Base-by-base conservation (phyloP, 2,797 vertebrate species). In the Characodon lateralis region DNA sequence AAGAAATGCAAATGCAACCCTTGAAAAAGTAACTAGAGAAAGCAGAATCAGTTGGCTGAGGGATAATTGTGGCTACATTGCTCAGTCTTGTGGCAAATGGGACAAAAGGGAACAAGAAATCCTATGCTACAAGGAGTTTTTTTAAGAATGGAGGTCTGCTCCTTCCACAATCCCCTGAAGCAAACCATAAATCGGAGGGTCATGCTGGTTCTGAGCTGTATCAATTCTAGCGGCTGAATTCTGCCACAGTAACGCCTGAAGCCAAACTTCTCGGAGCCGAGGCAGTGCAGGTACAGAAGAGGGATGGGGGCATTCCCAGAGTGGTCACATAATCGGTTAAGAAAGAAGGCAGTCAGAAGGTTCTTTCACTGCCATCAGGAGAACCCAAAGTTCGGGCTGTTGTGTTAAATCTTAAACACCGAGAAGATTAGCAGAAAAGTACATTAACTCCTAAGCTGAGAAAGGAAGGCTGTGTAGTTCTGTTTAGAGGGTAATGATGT, bases 141-240 rank as follows among this genome's bases (percentile, higher is more conserved):
- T 56, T 75, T 74, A 43, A 63, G 56, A 68, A 68, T 74, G 43
- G n/a, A 80, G 48, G 39, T 63, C 26, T 75, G 69, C 39, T 74
- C 46, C 66, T 59, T 74, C 55, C 35, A 71, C 31, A 80, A 75
- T 70, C 28, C 72, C 72, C 72, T 69, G 51, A 69, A 79, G 78
- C 78, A 79, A 66, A 73, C 16, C n/a, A 24, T 28, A 66, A 50
- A 41, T 55, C 53, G 35, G 68, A 56, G 51, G 74, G 70, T 66
- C 74, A 72, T 35, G 74, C 59, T 72, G 28, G 72, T 78, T 59
- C 39, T 70, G 59, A 61, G 65, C 58, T 48, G 55, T 73, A 73
- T 78, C 61, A 71, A 56, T 80, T 66, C 48, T 48, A 76, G 50
- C 26, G 9, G 48, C 41, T 80, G 69, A 66, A 68, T 80, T 56